phyloP scores from a whole-genome alignment of 2,888 invertebrate species.

The Drosophila nr. perissopoda region DNA sequence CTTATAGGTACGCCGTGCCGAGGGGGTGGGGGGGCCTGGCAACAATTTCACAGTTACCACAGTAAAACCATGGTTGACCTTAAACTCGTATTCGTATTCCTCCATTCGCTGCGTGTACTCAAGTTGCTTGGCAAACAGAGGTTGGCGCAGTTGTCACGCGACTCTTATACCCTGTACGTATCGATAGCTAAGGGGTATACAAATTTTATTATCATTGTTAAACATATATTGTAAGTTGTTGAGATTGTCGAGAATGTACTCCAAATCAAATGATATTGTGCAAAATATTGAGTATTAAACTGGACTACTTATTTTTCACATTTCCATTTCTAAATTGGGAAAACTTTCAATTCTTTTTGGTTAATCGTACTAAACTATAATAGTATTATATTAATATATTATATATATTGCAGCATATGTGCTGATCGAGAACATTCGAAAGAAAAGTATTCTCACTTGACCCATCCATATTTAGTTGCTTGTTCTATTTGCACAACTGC shows the following conservation, averaged over 20 bases:
- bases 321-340: not conserved
- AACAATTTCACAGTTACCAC: slow-evolving; percentile 61
- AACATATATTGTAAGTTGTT: not conserved
- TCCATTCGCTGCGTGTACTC: slow-evolving; percentile 30
- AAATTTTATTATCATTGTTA: not conserved
- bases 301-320: too few relatives aligned
- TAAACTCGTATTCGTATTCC: slow-evolving; percentile 46
- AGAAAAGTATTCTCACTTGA: slow-evolving; percentile 23
- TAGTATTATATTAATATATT: not conserved
- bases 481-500: slow-evolving; percentile 46
- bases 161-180: slow-evolving; percentile 38
- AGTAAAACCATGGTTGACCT: slow-evolving; percentile 47
- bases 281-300: too few relatives aligned
- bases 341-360: not conserved
- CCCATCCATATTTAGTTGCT: slow-evolving; percentile 32
- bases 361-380: not conserved
- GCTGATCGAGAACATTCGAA: not conserved
- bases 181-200: not conserved
- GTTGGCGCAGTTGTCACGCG: slow-evolving; percentile 53
- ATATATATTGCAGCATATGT: slow-evolving; percentile 1
- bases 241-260: too few relatives aligned
- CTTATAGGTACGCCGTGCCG: slow-evolving; percentile 27
- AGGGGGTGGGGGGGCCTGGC: slow-evolving; percentile 36
- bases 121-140: slow-evolving; percentile 49
- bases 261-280: too few relatives aligned